A percentile compares a stretch with the other conserved stretches of the same genome.
phyloP scores from a whole-genome alignment of 1,140 invertebrate genomes.

The Halesus radiatus region DNA sequence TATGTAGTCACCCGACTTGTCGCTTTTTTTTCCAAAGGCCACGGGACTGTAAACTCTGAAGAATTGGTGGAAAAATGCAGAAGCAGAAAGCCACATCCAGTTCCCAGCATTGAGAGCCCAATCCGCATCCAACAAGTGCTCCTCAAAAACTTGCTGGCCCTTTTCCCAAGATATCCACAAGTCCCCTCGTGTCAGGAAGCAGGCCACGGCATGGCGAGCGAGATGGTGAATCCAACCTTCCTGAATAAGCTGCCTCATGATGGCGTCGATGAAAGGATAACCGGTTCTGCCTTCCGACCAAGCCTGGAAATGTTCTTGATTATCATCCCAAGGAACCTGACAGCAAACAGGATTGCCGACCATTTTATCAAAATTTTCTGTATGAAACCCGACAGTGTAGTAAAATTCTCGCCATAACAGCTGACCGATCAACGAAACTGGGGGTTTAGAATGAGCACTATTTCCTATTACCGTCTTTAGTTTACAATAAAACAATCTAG shows the following conservation, averaged over 20 bases:
- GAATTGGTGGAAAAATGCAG: slow-evolving; percentile 84
- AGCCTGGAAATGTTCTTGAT: slow-evolving; percentile 74
- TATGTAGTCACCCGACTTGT: slow-evolving; percentile 80
- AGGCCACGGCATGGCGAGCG: slow-evolving; percentile 81
- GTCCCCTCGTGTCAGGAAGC: slow-evolving; percentile 78
- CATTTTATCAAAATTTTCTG: slow-evolving; percentile 82
- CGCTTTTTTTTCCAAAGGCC: slow-evolving; percentile 82
- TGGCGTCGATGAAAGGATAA: slow-evolving; percentile 86
- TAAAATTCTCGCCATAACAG: slow-evolving; percentile 85
- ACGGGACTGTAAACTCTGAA: slow-evolving; percentile 83
- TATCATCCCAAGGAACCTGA: slow-evolving; percentile 81
- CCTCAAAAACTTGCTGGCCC: slow-evolving; percentile 78
- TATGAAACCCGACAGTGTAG: slow-evolving; percentile 78
- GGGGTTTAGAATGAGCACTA: slow-evolving; percentile 71
- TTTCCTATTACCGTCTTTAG: slow-evolving; percentile 71
- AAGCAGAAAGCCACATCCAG: slow-evolving; percentile 85
- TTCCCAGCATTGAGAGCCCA: slow-evolving; percentile 86
- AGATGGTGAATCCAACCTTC: slow-evolving; percentile 86
- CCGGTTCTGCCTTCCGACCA: slow-evolving; percentile 81
- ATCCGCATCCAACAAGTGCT: slow-evolving; percentile 81
- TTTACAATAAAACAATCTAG: slow-evolving; percentile 76
- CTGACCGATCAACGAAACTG: slow-evolving; percentile 76
- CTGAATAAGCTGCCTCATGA: slow-evolving; percentile 80
- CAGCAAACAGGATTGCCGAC: slow-evolving; percentile 78
- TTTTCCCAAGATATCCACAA: slow-evolving; percentile 77